phyloP scores from a whole-genome alignment of 2,113 vertebrate species.

The Chloropsis cyanopogon region DNA sequence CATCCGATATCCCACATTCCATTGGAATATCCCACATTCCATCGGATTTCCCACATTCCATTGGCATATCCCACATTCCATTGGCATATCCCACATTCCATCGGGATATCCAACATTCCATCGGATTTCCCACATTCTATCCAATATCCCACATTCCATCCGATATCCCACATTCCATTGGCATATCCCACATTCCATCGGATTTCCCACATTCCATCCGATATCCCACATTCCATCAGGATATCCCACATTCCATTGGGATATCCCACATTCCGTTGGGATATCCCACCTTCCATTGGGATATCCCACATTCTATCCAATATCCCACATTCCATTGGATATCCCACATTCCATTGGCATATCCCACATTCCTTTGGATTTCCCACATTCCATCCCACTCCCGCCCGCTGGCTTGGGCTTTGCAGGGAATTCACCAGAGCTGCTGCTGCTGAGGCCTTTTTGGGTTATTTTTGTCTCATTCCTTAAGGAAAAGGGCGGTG shows the following conservation, averaged over 20 bases:
- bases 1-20: background rate
- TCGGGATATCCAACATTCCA: too few species aligned
- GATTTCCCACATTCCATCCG: too few species aligned
- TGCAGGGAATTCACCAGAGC: fast-evolving
- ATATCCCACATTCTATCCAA: background rate
- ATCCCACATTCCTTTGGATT: too few species aligned
- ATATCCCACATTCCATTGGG: background rate
- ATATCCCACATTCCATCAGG: too few species aligned
- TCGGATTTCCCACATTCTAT: background rate
- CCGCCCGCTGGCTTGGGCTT: fast-evolving
- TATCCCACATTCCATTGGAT: background rate
- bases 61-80: background rate
- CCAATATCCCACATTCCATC: too few species aligned
- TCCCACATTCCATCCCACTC: background rate
- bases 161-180: too few species aligned
- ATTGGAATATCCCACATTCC: background rate
- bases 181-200: too few species aligned
- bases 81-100: too few species aligned
- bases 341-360: background rate
- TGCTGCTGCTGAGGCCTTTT: background rate
- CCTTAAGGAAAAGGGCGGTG: background rate
- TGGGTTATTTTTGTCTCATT: background rate
- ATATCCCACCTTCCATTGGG: background rate
- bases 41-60: background rate
- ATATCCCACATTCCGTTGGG: background rate